These are phyloP conservation scores for Petrophora chlorosata DNA, from an alignment of 2,888 invertebrate species.

Conservation along the genomic window DNA sequence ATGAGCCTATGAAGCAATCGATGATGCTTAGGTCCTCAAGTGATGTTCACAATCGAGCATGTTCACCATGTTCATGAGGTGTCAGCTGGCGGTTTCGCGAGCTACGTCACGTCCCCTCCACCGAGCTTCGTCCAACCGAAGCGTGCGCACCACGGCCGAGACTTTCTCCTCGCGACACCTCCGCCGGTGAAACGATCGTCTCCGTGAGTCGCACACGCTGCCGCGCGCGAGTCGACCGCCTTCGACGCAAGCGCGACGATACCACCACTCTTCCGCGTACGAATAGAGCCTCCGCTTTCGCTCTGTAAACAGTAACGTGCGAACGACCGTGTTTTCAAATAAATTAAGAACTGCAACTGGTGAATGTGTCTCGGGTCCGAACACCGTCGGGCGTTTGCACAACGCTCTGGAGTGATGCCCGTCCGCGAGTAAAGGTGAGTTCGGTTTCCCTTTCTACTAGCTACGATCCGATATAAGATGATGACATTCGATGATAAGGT, in stretches of 20 bases:
- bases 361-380: conserved; percentile 45
- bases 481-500: conserved; percentile 77
- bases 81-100: conserved; percentile 60
- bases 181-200: conserved; percentile 67
- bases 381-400: conserved; percentile 37
- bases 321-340: conserved; percentile 61
- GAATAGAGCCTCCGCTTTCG: conserved; percentile 66
- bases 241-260: conserved; percentile 50
- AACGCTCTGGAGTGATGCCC: conserved; percentile 57
- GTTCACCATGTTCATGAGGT: conserved; percentile 3
- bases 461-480: conserved; percentile 58
- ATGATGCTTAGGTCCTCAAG: conserved; percentile 37
- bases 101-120: conserved; percentile 74
- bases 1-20: conserved; percentile 34
- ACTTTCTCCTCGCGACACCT: conserved; percentile 83
- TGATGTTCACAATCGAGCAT: not conserved
- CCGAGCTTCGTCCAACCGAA: conserved; percentile 62
- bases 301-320: conserved; percentile 70
- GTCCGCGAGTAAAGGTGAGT: conserved; percentile 72
- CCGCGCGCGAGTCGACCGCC: conserved; percentile 74
- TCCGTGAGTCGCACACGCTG: conserved; percentile 67
- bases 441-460: conserved; percentile 62
- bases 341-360: conserved; percentile 43
- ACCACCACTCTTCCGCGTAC: conserved; percentile 63
- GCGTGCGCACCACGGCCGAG: conserved; percentile 76